phyloP scores from a whole-genome alignment of 2,888 invertebrate species.

The Apamea anceps region DNA sequence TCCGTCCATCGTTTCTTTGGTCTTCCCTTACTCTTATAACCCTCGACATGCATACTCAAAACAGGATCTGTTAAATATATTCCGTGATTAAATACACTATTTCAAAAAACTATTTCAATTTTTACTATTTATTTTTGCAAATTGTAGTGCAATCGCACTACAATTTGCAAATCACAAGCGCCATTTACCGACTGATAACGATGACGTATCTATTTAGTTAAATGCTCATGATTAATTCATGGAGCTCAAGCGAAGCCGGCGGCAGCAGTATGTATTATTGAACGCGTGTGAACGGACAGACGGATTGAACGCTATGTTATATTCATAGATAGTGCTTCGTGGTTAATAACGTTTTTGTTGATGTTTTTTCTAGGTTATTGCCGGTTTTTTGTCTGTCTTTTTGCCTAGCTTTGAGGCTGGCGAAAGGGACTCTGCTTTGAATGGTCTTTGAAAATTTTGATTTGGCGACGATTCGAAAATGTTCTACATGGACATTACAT shows the following conservation, averaged over 20 bases:
- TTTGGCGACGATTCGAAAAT: too few species aligned
- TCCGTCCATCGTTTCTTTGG: too few species aligned
- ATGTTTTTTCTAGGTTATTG: slow-evolving; percentile 1
- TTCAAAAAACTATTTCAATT: slow-evolving; percentile 5
- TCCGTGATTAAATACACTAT: background rate
- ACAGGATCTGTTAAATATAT: background rate
- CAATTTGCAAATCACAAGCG: slow-evolving; percentile 57
- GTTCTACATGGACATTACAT: too few species aligned
- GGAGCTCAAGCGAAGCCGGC: slow-evolving; percentile 45
- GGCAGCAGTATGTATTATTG: slow-evolving; percentile 65
- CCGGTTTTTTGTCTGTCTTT: background rate
- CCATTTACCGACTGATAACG: slow-evolving; percentile 54
- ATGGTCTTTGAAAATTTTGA: too few species aligned
- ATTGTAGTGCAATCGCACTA: slow-evolving; percentile 6
- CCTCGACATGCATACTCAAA: too few species aligned
- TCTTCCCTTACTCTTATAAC: too few species aligned
- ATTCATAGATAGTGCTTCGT: slow-evolving; percentile 59
- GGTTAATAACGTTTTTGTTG: slow-evolving; percentile 48
- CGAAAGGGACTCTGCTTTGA: background rate
- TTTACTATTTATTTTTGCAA: too few species aligned
- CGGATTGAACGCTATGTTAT: slow-evolving; percentile 55
- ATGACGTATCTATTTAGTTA: slow-evolving; percentile 67
- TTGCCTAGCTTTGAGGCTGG: background rate
- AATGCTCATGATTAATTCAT: slow-evolving; percentile 67
- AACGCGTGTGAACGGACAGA: slow-evolving; percentile 63